A percentile compares a stretch with the other conserved stretches of the same genome.
Conservation (phyloP, 2,113 vertebrate genomes). For the Meles meles region DNA sequence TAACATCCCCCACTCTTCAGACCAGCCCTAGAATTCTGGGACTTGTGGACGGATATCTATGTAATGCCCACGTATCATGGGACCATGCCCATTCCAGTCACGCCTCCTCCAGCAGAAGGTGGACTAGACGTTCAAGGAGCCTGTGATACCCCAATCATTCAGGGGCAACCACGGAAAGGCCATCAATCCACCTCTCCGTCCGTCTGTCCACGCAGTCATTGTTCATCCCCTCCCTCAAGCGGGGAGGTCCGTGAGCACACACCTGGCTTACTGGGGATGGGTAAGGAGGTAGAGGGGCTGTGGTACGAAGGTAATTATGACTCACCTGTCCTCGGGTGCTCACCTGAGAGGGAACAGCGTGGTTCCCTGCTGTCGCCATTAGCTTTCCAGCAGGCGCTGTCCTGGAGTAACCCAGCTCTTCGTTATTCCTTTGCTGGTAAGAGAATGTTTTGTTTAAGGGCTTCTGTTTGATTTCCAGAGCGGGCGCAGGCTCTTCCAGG, state of each 20-base stretch:
- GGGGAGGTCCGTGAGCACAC: background rate
- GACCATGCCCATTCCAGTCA: background rate
- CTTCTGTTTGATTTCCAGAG: slow-evolving; percentile 79
- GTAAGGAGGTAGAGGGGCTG: background rate
- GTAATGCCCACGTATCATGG: accelerated
- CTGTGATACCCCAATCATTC: background rate
- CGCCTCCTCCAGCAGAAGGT: accelerated
- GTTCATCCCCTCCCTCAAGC: background rate
- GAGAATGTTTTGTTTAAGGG: slow-evolving; percentile 75
- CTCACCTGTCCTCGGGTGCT: background rate
- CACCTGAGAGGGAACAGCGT: background rate
- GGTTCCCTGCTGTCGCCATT: slow-evolving; percentile 11
- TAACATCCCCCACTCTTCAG: background rate
- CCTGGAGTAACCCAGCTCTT: slow-evolving; percentile 8
- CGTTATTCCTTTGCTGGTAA: slow-evolving; percentile 72
- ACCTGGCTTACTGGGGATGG: background rate
- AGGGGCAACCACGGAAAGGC: background rate
- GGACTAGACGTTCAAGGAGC: background rate
- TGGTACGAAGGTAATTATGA: slow-evolving; percentile 47
- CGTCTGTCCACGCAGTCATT: background rate
- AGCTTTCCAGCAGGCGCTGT: background rate
- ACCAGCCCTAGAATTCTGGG: background rate
- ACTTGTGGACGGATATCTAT: background rate
- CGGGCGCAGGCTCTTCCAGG: slow-evolving; percentile 80
- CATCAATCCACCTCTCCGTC: background rate